These are phyloP conservation scores for Ameiurus melas DNA, from an alignment of 2,113 vertebrate genomes.

Conservation along the genomic window DNA sequence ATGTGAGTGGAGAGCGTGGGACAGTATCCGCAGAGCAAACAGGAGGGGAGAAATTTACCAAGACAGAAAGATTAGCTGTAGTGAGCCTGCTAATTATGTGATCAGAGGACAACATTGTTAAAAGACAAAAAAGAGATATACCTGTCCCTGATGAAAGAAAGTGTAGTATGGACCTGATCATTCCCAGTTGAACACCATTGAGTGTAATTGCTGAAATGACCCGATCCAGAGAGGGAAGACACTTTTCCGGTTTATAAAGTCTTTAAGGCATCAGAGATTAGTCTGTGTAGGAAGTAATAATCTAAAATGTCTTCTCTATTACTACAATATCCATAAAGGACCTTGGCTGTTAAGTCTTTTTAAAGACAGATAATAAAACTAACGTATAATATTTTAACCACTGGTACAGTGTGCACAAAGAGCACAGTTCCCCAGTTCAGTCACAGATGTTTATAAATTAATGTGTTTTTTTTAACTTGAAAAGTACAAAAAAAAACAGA, in stretches of 20 bases:
- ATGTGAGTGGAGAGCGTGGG: slow-evolving; percentile 42
- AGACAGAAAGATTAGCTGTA: slow-evolving; percentile 29
- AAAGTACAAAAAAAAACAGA: background rate
- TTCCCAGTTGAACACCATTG: background rate
- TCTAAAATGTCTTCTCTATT: background rate
- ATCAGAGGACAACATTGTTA: slow-evolving; percentile 29
- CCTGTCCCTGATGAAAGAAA: slow-evolving; percentile 3
- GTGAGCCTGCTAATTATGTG: slow-evolving; percentile 33
- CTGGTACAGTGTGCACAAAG: background rate
- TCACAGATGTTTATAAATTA: background rate
- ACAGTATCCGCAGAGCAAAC: slow-evolving; percentile 24
- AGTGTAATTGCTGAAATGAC: slow-evolving; percentile 12
- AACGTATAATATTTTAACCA: background rate
- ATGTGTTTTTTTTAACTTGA: background rate
- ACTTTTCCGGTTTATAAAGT: background rate
- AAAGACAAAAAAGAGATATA: slow-evolving; percentile 18
- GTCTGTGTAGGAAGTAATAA: slow-evolving; percentile 19
- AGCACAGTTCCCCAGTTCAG: background rate
- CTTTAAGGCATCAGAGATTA: slow-evolving; percentile 10
- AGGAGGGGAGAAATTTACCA: slow-evolving; percentile 31
- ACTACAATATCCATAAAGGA: background rate
- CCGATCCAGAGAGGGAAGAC: background rate
- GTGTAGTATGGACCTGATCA: background rate
- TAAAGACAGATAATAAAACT: background rate
- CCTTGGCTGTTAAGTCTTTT: background rate